Conservation (phyloP, 2,888 invertebrate species). For the Kryphioiulus occultus region DNA sequence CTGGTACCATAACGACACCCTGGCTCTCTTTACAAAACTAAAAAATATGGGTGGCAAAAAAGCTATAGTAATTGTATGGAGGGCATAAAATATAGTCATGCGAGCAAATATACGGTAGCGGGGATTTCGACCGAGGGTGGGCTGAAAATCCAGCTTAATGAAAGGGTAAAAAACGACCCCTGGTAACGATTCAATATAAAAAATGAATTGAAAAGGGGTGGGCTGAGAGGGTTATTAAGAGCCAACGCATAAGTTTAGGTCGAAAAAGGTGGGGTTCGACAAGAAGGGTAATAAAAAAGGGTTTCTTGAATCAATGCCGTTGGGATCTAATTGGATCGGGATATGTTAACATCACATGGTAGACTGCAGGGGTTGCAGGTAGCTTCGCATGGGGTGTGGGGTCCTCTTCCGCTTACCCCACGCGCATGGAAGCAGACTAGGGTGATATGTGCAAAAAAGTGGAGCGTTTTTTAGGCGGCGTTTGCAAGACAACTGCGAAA, state of each 20-base stretch:
- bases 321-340: conserved; percentile 44
- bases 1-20: not conserved
- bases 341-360: not conserved
- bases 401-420: not conserved
- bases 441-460: not conserved
- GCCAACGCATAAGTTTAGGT: not conserved
- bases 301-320: conserved; percentile 23
- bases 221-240: not conserved
- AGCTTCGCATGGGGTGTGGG: conserved; percentile 14
- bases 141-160: conserved; percentile 37
- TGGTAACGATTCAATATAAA: conserved; percentile 43
- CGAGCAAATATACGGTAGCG: conserved; percentile 12
- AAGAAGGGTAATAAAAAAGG: conserved; percentile 40
- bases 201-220: conserved; percentile 37
- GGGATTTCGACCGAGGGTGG: not conserved
- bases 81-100: conserved; percentile 39
- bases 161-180: conserved; percentile 44
- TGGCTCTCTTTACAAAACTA: conserved; percentile 16
- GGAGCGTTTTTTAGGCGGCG: not conserved
- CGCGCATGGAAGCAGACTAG: not conserved
- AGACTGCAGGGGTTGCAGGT: not conserved
- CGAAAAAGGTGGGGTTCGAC: conserved; percentile 37
- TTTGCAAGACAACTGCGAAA: not conserved
- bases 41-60: conserved; percentile 31
- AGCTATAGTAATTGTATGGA: conserved; percentile 41